A percentile compares a stretch with the other conserved stretches of the same genome.
phyloP scores from a whole-genome alignment of 2,797 vertebrate species.

The Malurus leucopterus region DNA sequence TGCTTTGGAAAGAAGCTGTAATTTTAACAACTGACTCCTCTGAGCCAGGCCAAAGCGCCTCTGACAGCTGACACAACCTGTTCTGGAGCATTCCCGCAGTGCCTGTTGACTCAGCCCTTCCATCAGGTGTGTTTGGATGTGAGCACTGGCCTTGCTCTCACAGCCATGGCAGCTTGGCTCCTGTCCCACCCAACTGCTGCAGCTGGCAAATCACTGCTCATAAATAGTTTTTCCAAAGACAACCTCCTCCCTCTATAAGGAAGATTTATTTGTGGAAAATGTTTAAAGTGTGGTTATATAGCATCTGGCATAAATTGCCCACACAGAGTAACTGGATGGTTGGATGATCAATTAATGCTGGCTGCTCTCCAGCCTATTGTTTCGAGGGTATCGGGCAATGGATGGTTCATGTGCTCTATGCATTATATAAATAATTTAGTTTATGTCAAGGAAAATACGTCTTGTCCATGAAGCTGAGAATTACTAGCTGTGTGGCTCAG shows the following conservation, averaged over 20 bases:
- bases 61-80: neutral
- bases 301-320: slow-evolving; percentile 33
- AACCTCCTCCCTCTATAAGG: neutral
- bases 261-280: slow-evolving; percentile 44
- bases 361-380: slow-evolving; percentile 25
- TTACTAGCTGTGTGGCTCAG: neutral
- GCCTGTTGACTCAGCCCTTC: neutral
- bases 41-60: neutral
- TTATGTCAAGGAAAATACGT: neutral
- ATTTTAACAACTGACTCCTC: neutral
- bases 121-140: neutral
- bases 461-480: neutral
- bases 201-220: neutral
- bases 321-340: neutral
- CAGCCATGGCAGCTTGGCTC: neutral
- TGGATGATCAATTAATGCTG: slow-evolving; percentile 33
- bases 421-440: slow-evolving; percentile 41
- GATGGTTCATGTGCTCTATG: neutral
- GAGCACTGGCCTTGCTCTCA: neutral
- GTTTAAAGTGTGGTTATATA: slow-evolving; percentile 17
- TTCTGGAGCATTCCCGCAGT: neutral
- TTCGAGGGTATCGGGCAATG: neutral
- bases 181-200: neutral
- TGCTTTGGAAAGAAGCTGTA: neutral
- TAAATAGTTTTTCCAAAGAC: neutral